These are phyloP conservation scores for Oceanodroma tethys DNA, from an alignment of 2,113 vertebrate genomes.

Conservation along the genomic window DNA sequence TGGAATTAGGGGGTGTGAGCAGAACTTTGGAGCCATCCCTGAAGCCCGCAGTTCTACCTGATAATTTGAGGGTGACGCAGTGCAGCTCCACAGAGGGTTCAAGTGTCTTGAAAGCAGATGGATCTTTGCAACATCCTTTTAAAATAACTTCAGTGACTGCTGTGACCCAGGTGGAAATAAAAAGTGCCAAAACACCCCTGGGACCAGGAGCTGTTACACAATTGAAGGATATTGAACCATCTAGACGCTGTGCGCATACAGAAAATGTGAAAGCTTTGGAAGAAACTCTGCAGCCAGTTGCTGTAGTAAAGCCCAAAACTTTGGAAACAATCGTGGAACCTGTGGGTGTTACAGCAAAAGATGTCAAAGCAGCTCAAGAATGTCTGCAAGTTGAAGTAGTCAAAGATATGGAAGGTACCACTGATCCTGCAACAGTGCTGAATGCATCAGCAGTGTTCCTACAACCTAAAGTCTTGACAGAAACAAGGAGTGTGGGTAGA, in stretches of 20 bases:
- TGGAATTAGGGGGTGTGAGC: not conserved
- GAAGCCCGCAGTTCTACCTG: not conserved
- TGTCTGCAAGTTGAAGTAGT: not conserved
- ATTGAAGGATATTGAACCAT: not conserved
- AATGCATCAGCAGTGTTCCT: not conserved
- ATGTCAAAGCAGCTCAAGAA: not conserved
- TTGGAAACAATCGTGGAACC: not conserved
- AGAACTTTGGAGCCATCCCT: not conserved
- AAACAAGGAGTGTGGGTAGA: not conserved
- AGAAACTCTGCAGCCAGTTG: not conserved
- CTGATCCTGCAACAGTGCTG: not conserved
- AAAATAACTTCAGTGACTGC: not conserved
- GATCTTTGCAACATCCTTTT: not conserved
- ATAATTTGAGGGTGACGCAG: not conserved
- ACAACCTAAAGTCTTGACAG: not conserved
- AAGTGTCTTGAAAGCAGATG: not conserved
- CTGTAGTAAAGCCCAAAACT: not conserved
- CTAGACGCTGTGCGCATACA: not conserved
- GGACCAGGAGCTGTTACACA: not conserved
- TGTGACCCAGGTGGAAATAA: not conserved
- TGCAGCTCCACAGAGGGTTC: not conserved
- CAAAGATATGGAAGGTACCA: not conserved
- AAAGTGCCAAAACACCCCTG: not conserved
- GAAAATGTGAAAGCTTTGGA: not conserved
- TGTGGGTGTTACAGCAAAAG: not conserved